These are phyloP conservation scores for Rhinophrynus dorsalis DNA, from an alignment of 2,797 vertebrate genomes.

Conservation along the genomic window DNA sequence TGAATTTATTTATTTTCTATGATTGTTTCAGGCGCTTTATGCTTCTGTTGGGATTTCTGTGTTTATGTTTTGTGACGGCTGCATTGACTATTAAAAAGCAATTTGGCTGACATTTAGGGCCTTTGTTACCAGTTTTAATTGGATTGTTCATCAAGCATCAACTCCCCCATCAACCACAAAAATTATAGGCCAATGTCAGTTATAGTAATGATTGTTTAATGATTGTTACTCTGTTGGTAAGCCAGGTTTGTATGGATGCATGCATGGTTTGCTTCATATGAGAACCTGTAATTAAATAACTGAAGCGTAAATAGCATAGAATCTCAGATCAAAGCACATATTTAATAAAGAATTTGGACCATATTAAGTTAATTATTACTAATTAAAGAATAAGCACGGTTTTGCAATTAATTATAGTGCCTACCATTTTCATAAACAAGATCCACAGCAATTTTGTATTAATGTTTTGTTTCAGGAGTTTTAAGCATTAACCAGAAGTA, in stretches of 20 bases:
- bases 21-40: slow-evolving; percentile 77
- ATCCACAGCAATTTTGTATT: too few species aligned
- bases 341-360: slow-evolving; percentile 57
- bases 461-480: not conserved
- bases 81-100: slow-evolving; percentile 81
- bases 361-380: slow-evolving; percentile 56
- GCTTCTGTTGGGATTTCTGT: slow-evolving; percentile 72
- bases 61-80: slow-evolving; percentile 79
- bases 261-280: slow-evolving; percentile 73
- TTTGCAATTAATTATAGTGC: slow-evolving; percentile 32
- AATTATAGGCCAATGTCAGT: slow-evolving; percentile 72
- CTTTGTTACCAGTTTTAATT: slow-evolving; percentile 83
- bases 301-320: slow-evolving; percentile 67
- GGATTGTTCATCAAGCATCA: slow-evolving; percentile 82
- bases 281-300: slow-evolving; percentile 76
- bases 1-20: slow-evolving; percentile 79
- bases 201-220: slow-evolving; percentile 78
- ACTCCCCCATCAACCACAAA: slow-evolving; percentile 77
- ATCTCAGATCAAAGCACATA: slow-evolving; percentile 57
- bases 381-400: slow-evolving; percentile 52
- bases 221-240: slow-evolving; percentile 70
- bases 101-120: slow-evolving; percentile 82
- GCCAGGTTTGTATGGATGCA: slow-evolving; percentile 65
- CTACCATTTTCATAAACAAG: not conserved
- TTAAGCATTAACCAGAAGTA: too few species aligned